Conservation (phyloP, 2,888 invertebrate genomes). For the Pyrgus malvae region DNA sequence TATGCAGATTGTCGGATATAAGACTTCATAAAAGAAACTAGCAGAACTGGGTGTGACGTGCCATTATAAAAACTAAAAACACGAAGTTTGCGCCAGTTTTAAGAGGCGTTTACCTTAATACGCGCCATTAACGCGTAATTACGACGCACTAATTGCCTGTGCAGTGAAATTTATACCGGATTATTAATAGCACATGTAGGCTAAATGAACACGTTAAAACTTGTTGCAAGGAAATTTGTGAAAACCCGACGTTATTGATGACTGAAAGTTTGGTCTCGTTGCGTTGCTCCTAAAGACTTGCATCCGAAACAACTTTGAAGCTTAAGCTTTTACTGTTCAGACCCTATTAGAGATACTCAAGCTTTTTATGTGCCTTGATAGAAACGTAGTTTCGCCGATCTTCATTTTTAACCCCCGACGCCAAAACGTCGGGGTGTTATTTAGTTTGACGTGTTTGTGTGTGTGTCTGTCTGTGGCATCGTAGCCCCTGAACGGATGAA, state of each 20-base stretch:
- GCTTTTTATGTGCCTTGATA: too few species aligned
- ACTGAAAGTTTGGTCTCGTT: slow-evolving; percentile 12
- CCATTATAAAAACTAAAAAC: slow-evolving; percentile 18
- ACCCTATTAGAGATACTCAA: too few species aligned
- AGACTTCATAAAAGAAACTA: slow-evolving; percentile 6
- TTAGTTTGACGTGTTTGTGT: too few species aligned
- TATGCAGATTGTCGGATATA: slow-evolving; percentile 5
- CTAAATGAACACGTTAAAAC: slow-evolving; percentile 11
- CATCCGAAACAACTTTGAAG: not conserved
- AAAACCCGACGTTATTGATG: slow-evolving; percentile 18
- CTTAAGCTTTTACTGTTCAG: too few species aligned
- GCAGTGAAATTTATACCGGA: slow-evolving; percentile 22
- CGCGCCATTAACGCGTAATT: slow-evolving; percentile 25
- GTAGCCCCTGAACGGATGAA: too few species aligned
- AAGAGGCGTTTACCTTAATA: slow-evolving; percentile 25
- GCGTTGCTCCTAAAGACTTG: not conserved
- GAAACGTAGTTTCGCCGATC: too few species aligned
- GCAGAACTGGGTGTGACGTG: slow-evolving; percentile 5
- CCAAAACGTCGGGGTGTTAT: too few species aligned
- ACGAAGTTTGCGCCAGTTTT: slow-evolving; percentile 23
- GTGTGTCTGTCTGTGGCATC: too few species aligned
- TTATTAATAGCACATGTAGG: slow-evolving; percentile 19
- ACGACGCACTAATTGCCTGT: slow-evolving; percentile 21
- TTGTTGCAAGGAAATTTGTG: slow-evolving; percentile 11
- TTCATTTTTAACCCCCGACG: too few species aligned